Evolutionary conservation across 1,140 invertebrate species (phyloP).

Genomic region (Scaptomyza graminum): DNA sequence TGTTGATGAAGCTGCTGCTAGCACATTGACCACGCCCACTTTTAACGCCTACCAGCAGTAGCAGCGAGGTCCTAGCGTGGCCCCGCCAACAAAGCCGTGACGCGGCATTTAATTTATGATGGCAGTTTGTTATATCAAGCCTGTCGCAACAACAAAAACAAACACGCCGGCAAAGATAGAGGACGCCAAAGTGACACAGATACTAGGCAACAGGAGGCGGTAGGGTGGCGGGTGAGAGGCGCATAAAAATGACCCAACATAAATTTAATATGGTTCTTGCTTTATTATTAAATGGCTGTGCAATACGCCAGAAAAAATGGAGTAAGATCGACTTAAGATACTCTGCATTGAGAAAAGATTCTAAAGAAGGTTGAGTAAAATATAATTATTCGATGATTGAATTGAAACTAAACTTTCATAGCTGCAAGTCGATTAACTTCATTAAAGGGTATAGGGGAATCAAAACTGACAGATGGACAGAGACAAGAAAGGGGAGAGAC

Average conservation of each 20-base stretch:
- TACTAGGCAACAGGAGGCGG: slow-evolving; percentile 25
- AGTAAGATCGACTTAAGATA: not conserved
- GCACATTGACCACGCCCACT: slow-evolving; percentile 11
- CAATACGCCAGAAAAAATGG: slow-evolving; percentile 1
- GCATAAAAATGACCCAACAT: slow-evolving; percentile 82
- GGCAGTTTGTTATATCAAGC: slow-evolving; percentile 82
- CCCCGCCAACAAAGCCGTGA: slow-evolving; percentile 64
- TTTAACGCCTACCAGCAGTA: not conserved
- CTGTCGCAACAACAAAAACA: slow-evolving; percentile 80
- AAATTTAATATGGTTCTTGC: slow-evolving; percentile 83
- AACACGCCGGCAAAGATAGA: slow-evolving; percentile 69
- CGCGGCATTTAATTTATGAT: slow-evolving; percentile 82
- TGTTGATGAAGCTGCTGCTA: slow-evolving; percentile 20
- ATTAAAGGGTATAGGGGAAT: no score
- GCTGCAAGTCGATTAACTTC: no score
- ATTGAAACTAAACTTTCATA: no score
- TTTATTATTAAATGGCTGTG: slow-evolving; percentile 80
- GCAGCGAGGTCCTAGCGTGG: not conserved
- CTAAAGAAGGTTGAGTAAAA: no score
- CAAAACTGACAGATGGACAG: not conserved
- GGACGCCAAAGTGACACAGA: slow-evolving; percentile 40
- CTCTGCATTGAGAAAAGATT: not conserved
- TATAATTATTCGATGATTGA: no score
- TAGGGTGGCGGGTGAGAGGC: slow-evolving; percentile 16
- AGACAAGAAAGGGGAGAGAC: not conserved